Conservation (phyloP, 1,140 invertebrate species). For the Listronotus oregonensis region DNA sequence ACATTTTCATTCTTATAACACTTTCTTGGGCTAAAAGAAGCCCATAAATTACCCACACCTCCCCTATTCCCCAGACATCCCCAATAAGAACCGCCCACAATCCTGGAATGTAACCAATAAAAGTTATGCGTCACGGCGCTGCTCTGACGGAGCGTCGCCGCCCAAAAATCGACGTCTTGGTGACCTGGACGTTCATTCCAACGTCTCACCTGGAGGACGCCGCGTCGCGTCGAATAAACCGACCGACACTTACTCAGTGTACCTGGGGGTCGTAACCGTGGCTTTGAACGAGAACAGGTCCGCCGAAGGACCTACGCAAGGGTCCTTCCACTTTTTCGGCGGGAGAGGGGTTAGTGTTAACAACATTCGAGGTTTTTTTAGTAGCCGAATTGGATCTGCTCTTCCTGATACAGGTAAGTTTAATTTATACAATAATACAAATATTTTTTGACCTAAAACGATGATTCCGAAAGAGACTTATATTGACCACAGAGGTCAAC, state of each 20-base stretch:
- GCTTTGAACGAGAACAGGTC: constrained; percentile 39
- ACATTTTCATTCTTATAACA: constrained; percentile 15
- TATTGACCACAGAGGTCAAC: too few relatives aligned
- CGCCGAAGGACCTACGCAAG: constrained; percentile 30
- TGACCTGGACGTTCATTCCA: constrained; percentile 29
- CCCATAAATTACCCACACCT: constrained; percentile 30
- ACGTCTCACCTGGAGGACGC: constrained; percentile 30
- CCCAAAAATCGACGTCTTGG: constrained; percentile 36
- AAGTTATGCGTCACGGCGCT: constrained; percentile 41
- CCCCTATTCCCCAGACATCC: constrained; percentile 21
- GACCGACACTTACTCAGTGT: constrained; percentile 24
- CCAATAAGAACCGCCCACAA: constrained; percentile 19
- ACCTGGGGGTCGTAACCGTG: constrained; percentile 36
- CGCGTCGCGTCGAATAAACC: constrained; percentile 22
- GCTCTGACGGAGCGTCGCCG: constrained; percentile 36
- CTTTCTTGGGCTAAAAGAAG: constrained; percentile 48
- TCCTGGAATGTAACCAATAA: constrained; percentile 33
- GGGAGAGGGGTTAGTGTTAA: constrained; percentile 58
- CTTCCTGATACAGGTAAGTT: constrained; percentile 64
- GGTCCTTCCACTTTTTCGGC: constrained; percentile 29
- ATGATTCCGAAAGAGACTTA: too few relatives aligned
- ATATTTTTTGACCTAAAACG: too few relatives aligned
- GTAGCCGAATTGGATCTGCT: constrained; percentile 60
- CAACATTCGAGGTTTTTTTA: constrained; percentile 64
- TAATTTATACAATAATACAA: not conserved